Evolutionary conservation across 2,113 vertebrate genomes (phyloP), one percentile per base, ranked within the genome.

Genomic region (Spilogale gracilis): DNA sequence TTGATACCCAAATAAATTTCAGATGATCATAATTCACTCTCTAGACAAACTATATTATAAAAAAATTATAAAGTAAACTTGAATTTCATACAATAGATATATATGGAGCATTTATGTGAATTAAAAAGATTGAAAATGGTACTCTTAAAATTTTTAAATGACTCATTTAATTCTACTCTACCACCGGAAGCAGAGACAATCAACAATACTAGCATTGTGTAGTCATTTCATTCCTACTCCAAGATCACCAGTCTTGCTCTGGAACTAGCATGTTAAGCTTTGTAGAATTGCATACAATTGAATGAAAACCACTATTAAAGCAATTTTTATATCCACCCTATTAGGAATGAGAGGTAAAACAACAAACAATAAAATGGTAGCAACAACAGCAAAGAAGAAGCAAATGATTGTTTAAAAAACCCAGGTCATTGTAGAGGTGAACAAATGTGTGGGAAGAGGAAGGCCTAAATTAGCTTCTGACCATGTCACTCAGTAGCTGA

Each of bases 41-140:
- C 69, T 80, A 90, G 76, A 82, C 60, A 45, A 94, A 85, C 9
- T 82, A 73, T 73, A 93, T 78, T 94, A 89, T 8, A 74, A 95
- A 96, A 92, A 9, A 84, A 91, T 50, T 56, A 67, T 56, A 79
- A 91, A 81, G 18, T 91, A 52, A 96, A 87, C n/a, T 27, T 91
- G 30, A 93, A 91, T 89, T 87, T 89, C 76, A 93, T 43, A 61
- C 14, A 88, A 50, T 25, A 87, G 4, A 52, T 56, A 84, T 21
- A 58, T 50, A 67, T 54, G 54, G 27, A 88, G 9, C n/a, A 97
- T 79, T 58, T 63, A 74, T 21, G 0, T 78, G 38, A 95, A 78
- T 95, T 56, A 92, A 87, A 80, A 52, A 83, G 30, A 91, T 83
- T 78, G 3, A 83, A 96, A 85, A 76, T 94, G 58, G 85, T 71